Percentiles rank a stretch among this genome's conserved stretches.
Evolutionary conservation across 2,888 invertebrate genomes (phyloP).

Genomic region (Agrilus cyanescens): DNA sequence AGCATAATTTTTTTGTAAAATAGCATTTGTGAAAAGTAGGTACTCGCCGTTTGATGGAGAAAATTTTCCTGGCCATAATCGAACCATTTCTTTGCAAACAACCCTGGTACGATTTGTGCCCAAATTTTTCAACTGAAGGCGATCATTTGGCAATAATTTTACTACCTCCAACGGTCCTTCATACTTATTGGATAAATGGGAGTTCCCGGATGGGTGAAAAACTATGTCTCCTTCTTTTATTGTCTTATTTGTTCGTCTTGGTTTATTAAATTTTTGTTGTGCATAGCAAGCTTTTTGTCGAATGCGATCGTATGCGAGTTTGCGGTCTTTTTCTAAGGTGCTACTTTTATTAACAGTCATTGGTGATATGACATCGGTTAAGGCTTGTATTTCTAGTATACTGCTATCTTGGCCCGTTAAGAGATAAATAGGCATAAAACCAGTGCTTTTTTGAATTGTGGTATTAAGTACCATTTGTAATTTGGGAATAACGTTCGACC

Average conservation of each 20-base stretch:
- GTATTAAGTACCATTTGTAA: slow-evolving; percentile 5
- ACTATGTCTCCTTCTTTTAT: slow-evolving; percentile 3
- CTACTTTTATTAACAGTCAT: background rate
- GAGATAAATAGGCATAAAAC: slow-evolving; percentile 5
- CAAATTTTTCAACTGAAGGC: background rate
- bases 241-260: background rate
- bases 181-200: slow-evolving; percentile 3
- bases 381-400: slow-evolving; percentile 3
- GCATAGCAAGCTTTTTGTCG: background rate
- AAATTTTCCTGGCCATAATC: background rate
- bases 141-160: background rate
- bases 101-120: background rate
- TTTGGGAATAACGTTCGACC: slow-evolving; percentile 5
- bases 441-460: slow-evolving; percentile 6
- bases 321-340: background rate
- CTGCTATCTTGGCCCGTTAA: slow-evolving; percentile 3
- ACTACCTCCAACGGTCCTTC: slow-evolving; percentile 5
- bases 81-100: background rate
- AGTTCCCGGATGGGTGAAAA: slow-evolving; percentile 1
- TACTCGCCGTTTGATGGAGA: too few species aligned
- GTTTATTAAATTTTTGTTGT: background rate
- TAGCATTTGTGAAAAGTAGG: too few species aligned
- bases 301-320: slow-evolving; percentile 3
- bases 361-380: background rate
- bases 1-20: too few species aligned